Conservation (phyloP, 2,888 invertebrate species). For the Mimas tiliae region DNA sequence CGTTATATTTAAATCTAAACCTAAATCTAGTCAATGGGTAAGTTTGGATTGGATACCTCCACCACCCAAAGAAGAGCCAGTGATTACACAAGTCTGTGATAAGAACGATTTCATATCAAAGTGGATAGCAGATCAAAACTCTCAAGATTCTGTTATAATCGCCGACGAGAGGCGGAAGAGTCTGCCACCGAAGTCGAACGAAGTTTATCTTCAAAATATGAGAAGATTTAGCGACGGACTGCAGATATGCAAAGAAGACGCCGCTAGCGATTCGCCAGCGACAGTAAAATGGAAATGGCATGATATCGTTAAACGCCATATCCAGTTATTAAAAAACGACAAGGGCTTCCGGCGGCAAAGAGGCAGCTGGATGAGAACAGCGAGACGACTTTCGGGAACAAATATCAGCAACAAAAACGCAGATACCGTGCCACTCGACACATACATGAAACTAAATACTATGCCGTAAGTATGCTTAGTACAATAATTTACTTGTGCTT, state of each 20-base stretch:
- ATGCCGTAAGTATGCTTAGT: conserved; percentile 73
- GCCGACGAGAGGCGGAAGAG: conserved; percentile 79
- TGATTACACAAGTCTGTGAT: conserved; percentile 81
- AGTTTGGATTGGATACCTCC: conserved; percentile 84
- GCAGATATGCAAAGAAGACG: conserved; percentile 82
- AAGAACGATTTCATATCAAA: conserved; percentile 83
- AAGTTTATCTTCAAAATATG: conserved; percentile 79
- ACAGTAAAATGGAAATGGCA: conserved; percentile 83
- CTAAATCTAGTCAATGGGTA: conserved; percentile 85
- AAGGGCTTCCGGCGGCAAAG: conserved; percentile 78
- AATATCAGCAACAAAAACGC: conserved; percentile 62
- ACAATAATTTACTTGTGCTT: conserved; percentile 13
- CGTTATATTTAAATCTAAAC: conserved; percentile 84
- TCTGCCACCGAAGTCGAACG: conserved; percentile 81
- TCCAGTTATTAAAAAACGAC: conserved; percentile 76
- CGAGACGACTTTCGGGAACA: conserved; percentile 72
- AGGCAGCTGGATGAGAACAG: conserved; percentile 79
- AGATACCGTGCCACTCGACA: conserved; percentile 66
- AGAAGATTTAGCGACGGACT: conserved; percentile 80
- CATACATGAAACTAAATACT: conserved; percentile 76
- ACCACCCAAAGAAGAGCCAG: conserved; percentile 80
- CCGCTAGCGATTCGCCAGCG: conserved; percentile 80
- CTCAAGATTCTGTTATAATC: conserved; percentile 71
- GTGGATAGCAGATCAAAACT: conserved; percentile 83
- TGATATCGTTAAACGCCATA: conserved; percentile 79